Base-by-base conservation (phyloP, 2,888 invertebrate species). In the Emmelina monodactyla region DNA sequence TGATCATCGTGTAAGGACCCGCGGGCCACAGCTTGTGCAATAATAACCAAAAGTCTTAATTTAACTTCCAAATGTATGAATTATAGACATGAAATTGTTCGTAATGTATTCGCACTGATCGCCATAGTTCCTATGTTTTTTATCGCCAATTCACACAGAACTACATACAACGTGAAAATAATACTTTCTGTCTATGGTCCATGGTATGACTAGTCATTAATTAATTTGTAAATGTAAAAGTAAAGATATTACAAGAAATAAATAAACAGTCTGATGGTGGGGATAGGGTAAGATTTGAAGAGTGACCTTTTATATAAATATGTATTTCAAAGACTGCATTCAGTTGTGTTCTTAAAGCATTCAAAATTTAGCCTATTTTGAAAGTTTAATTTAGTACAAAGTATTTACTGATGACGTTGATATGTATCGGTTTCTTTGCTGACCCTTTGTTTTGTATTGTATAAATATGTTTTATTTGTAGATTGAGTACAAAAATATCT, bases 101-200 rank as follows among this genome's bases (percentile, higher is more conserved):
- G n/a, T n/a, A 46, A 60, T 62, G 63, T 62, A 61, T 66, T 67
- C 64, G 70, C 73, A 72, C 68, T 70, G 64, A 68, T 67, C 58
- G n/a, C n/a, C 59, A 64, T 67, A 76, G 78, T 79, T 79, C 78
- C 78, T 79, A 75, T 73, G 70, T 64, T 69, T 68, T 68, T 65
- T 65, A 61, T 12, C 6, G 13, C 14, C 4, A 13, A 11, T 13
- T 13, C 12, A 13, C 6, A 29, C 3, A 29, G 7, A 29, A 12
- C 48, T 45, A 44, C 45, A 45, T 46, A 47, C 40, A 40, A 50
- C 19, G 19, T 36, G 44, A 42, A 43, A 45, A 46, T 44, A 45
- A 51, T 50, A 49, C 49, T 54, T 59, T 57, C 62, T 60, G 53
- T 63, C 59, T 65, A 64, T 62, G 67, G 68, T 73, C 66, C 71